phyloP scores from a whole-genome alignment of 2,113 vertebrate genomes.

The Cavia aperea region DNA sequence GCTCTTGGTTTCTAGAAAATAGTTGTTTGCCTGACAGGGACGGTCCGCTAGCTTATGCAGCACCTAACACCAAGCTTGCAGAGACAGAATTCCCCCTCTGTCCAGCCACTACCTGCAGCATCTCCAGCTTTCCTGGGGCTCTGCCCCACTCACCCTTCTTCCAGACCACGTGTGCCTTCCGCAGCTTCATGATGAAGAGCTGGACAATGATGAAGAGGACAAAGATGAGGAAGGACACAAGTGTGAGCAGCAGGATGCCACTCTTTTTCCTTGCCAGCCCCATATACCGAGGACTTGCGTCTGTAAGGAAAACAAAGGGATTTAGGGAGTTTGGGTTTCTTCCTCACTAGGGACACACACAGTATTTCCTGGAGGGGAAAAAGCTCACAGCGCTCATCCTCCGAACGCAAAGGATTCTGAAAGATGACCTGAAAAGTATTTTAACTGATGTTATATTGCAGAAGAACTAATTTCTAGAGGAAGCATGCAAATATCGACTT shows the following conservation, averaged over 20 bases:
- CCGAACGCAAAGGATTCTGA: background rate
- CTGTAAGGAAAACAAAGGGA: conserved; percentile 45
- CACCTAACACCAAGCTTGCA: background rate
- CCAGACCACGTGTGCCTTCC: conserved; percentile 84
- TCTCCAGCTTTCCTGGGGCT: fast-evolving
- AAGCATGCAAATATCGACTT: background rate
- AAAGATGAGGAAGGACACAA: conserved; percentile 83
- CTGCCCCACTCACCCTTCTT: conserved; percentile 80
- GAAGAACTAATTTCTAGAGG: background rate
- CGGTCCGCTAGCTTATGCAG: background rate
- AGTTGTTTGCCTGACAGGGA: background rate
- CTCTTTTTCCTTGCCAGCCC: conserved; percentile 38
- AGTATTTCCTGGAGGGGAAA: background rate
- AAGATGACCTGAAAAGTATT: background rate
- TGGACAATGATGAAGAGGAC: conserved; percentile 83
- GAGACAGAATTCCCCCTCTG: background rate
- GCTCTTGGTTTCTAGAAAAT: background rate
- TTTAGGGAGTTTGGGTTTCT: background rate
- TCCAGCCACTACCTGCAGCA: background rate
- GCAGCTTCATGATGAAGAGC: conserved; percentile 85
- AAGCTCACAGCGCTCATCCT: background rate
- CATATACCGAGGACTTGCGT: background rate
- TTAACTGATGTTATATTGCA: background rate
- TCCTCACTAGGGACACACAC: background rate
- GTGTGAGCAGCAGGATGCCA: conserved; percentile 76